A percentile compares a stretch with the other conserved stretches of the same genome.
These are phyloP conservation scores for Anas acuta DNA, from an alignment of 2,797 vertebrate species.

Conservation along the genomic window DNA sequence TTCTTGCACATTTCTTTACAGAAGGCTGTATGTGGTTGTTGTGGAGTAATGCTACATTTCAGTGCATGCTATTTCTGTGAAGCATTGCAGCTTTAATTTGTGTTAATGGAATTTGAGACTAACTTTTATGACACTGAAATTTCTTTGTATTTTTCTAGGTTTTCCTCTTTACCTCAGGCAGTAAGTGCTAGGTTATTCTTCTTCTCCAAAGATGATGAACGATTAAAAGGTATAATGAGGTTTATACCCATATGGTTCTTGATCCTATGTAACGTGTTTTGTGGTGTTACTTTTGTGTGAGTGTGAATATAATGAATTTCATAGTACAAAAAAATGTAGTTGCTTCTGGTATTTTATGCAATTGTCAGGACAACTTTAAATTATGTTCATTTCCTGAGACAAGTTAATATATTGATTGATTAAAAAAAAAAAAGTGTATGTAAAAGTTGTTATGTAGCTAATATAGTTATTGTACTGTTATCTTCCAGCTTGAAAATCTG, in stretches of 20 bases:
- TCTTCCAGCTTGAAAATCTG: neutral
- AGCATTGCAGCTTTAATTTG: neutral
- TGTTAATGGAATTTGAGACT: neutral
- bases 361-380: neutral
- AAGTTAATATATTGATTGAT: neutral
- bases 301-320: neutral
- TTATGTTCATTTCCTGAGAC: neutral
- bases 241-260: neutral
- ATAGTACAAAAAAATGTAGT: neutral
- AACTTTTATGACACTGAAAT: neutral
- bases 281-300: neutral
- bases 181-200: slow-evolving; percentile 84
- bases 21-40: neutral
- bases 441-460: neutral
- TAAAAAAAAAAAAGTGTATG: neutral
- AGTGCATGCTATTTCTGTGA: neutral
- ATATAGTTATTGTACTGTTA: neutral
- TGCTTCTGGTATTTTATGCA: neutral
- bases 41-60: neutral
- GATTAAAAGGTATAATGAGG: slow-evolving; percentile 83
- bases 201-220: slow-evolving; percentile 83
- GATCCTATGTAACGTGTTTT: neutral
- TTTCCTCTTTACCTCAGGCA: slow-evolving; percentile 42
- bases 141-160: slow-evolving; percentile 70
- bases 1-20: accelerated